These are phyloP conservation scores for Anser brachyrhynchus DNA, from an alignment of 2,113 vertebrate genomes.

Conservation along the genomic window DNA sequence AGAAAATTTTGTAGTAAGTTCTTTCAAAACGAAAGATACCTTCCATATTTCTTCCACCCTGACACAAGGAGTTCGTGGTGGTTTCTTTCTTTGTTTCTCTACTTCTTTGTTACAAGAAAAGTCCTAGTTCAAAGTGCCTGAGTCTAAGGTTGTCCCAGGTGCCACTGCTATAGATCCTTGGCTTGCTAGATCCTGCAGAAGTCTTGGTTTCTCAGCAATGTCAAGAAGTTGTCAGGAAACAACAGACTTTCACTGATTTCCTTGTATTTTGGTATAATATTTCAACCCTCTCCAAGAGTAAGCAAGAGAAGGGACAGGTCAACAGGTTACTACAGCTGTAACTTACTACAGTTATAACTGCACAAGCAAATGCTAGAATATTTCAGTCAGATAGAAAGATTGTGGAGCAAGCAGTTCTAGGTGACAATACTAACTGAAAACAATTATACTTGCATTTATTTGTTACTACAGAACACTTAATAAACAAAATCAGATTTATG, in stretches of 20 bases:
- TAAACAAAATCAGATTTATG: not conserved
- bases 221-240: not conserved
- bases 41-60: not conserved
- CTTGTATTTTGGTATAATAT: not conserved
- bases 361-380: not conserved
- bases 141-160: not conserved
- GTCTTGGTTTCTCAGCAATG: not conserved
- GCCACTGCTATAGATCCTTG: not conserved
- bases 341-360: not conserved
- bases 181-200: not conserved
- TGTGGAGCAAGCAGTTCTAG: not conserved
- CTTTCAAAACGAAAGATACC: not conserved
- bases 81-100: not conserved
- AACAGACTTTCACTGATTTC: not conserved
- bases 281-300: not conserved
- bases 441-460: not conserved
- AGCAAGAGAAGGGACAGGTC: not conserved
- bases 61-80: not conserved
- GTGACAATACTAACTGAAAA: not conserved
- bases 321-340: not conserved
- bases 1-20: not conserved
- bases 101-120: not conserved
- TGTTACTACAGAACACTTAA: not conserved
- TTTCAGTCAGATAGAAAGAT: not conserved
- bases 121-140: not conserved